phyloP scores from a whole-genome alignment of 2,888 invertebrate species.

The Rugalucina vietnamica region DNA sequence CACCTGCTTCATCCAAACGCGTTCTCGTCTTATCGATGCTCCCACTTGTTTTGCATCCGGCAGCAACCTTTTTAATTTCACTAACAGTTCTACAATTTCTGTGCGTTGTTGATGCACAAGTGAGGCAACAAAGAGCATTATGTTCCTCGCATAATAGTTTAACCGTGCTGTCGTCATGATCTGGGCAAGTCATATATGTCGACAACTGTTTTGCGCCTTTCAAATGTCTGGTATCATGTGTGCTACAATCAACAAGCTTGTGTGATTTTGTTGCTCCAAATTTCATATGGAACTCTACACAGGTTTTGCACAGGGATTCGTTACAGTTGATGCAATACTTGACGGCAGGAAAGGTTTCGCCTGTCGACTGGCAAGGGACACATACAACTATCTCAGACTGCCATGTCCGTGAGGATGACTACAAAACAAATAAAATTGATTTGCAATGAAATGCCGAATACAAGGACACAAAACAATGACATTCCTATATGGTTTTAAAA shows the following conservation, averaged over 20 bases:
- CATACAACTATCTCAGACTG: too few relatives aligned
- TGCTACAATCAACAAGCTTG: neutral
- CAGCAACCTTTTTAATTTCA: neutral
- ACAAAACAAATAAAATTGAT: too few relatives aligned
- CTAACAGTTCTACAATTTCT: neutral
- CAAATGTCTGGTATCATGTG: neutral
- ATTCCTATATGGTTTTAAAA: too few relatives aligned
- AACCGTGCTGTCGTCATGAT: neutral
- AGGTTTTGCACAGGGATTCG: neutral
- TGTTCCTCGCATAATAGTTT: neutral
- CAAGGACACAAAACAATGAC: too few relatives aligned
- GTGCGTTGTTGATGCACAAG: neutral
- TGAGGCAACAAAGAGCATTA: neutral
- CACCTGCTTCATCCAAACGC: neutral
- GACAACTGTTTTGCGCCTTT: neutral
- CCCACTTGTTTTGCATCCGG: neutral
- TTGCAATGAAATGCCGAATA: too few relatives aligned
- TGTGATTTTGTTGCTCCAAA: neutral
- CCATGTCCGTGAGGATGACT: too few relatives aligned
- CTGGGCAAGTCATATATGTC: neutral
- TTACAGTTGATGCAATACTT: neutral
- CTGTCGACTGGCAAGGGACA: neutral
- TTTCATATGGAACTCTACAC: neutral
- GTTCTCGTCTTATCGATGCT: neutral
- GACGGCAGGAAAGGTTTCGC: neutral